Base-by-base conservation (phyloP, 2,797 vertebrate species). In the Kryptopterus vitreolus region DNA sequence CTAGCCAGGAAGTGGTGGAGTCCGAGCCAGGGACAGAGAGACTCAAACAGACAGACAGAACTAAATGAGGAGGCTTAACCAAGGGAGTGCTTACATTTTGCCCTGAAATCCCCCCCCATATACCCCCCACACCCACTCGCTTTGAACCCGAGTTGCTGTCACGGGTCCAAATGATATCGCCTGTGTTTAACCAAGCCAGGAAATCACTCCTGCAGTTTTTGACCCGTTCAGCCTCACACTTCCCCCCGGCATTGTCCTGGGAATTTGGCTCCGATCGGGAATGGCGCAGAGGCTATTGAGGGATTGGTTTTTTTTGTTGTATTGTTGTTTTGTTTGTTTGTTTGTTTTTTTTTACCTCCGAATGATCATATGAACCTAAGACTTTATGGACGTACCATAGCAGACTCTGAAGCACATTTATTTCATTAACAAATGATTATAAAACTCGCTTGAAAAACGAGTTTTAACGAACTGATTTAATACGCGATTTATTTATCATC, bases 1-100 rank as follows among this genome's bases (percentile, higher is more conserved):
- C 52, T 31, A 26, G 46, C 68, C 79, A 68, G 71, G 26, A 38
- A n/a, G 1, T 11, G 20, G 29, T 15, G 26, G 48, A 48, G 52
- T 74, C 38, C 18, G 26, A 46, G 71, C 72, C 79, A 75, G 33
- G n/a, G 61, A 53, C 33, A 20, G 79, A 57, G 52, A 65, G 79
- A 66, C 8, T 46, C 18, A 80, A 31, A 16, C 26, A 16, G 61
- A 66, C 7, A 43, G 71, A 74, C 71, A 15, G 71, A 1, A 29
- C 50, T 73, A 55, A 57, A 66, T 31, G 35, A 73, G 33, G 61
- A 57, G 71, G 20, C 57, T 46, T 66, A 38, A 74, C 50, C 15
- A 29, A 73, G n/a, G 12, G 48, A 24, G 61, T 8, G 24, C 61
- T 55, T 26, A 53, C 11, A 31, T 52, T 53, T 29, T 29, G 48